A percentile compares a stretch with the other conserved stretches of the same genome.
phyloP scores from a whole-genome alignment of 2,797 vertebrate species.

The Rhyacichthys aspro region DNA sequence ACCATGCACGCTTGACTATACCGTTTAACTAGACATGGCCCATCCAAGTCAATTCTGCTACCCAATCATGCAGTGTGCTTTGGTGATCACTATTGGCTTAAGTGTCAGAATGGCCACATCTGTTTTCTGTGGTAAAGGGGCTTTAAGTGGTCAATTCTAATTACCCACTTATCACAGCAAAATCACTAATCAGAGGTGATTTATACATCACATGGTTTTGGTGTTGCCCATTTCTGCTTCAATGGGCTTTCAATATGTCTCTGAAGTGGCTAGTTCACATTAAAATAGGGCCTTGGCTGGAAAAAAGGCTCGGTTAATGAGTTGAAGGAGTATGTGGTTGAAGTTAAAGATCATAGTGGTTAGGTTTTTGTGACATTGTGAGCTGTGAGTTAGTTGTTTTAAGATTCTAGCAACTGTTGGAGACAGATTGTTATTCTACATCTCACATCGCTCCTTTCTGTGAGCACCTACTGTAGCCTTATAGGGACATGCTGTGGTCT shows the following conservation, averaged over 20 bases:
- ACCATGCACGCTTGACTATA: neutral
- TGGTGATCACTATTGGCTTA: slow-evolving; percentile 52
- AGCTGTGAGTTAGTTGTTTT: too few species aligned
- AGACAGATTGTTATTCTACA: too few species aligned
- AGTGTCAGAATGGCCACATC: slow-evolving; percentile 31
- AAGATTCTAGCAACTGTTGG: too few species aligned
- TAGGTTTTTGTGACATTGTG: neutral
- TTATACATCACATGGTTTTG: slow-evolving; percentile 33
- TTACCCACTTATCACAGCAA: slow-evolving; percentile 52
- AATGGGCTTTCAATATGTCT: slow-evolving; percentile 14
- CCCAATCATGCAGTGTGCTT: slow-evolving; percentile 19
- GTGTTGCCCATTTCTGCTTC: slow-evolving; percentile 41
- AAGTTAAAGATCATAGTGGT: slow-evolving; percentile 32
- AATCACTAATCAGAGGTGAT: slow-evolving; percentile 54
- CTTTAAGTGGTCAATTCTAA: slow-evolving; percentile 55
- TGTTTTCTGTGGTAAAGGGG: slow-evolving; percentile 41
- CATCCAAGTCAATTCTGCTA: slow-evolving; percentile 26
- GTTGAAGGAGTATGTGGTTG: slow-evolving; percentile 24
- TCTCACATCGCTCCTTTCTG: too few species aligned
- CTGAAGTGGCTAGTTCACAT: slow-evolving; percentile 24
- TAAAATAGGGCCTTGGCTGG: slow-evolving; percentile 14
- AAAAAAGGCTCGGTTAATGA: slow-evolving; percentile 33
- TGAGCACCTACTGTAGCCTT: too few species aligned
- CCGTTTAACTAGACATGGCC: slow-evolving; percentile 10
- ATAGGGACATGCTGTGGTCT: too few species aligned